Conservation (phyloP, 2,113 vertebrate genomes). For the Pagrus major region DNA sequence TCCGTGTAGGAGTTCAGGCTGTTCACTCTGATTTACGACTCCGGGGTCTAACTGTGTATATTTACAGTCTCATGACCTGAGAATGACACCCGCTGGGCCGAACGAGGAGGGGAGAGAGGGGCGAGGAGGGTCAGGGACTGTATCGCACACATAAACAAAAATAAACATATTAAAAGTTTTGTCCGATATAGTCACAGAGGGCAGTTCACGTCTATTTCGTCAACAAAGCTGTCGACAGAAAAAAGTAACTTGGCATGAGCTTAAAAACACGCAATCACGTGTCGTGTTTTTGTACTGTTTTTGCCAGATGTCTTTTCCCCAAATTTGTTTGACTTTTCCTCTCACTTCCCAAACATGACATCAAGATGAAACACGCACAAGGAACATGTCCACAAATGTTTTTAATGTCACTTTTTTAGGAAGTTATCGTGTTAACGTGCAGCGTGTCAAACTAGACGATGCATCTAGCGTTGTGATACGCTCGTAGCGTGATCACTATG, state of each 20-base stretch:
- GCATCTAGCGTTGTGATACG: background rate
- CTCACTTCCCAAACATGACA: background rate
- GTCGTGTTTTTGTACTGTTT: background rate
- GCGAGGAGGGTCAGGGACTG: constrained; percentile 75
- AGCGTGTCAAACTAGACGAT: background rate
- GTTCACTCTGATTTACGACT: constrained; percentile 90
- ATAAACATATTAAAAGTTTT: constrained; percentile 50
- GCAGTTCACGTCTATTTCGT: background rate
- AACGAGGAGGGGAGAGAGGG: constrained; percentile 86
- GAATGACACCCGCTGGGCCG: constrained; percentile 86
- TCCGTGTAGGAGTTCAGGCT: constrained; percentile 77
- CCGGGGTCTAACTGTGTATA: constrained; percentile 89
- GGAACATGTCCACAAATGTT: background rate
- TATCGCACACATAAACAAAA: constrained; percentile 69
- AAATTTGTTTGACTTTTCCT: background rate
- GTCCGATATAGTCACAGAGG: background rate
- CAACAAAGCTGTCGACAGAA: background rate
- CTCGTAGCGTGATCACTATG: background rate
- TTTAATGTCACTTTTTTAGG: background rate
- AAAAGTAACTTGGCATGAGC: background rate
- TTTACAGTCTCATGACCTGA: constrained; percentile 98
- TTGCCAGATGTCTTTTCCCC: background rate
- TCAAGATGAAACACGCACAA: background rate
- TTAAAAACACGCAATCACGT: background rate
- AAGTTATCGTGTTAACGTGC: background rate